Evolutionary conservation across 23 tunicate genomes (phyloP).

Genomic region (Ciona savignyi): DNA sequence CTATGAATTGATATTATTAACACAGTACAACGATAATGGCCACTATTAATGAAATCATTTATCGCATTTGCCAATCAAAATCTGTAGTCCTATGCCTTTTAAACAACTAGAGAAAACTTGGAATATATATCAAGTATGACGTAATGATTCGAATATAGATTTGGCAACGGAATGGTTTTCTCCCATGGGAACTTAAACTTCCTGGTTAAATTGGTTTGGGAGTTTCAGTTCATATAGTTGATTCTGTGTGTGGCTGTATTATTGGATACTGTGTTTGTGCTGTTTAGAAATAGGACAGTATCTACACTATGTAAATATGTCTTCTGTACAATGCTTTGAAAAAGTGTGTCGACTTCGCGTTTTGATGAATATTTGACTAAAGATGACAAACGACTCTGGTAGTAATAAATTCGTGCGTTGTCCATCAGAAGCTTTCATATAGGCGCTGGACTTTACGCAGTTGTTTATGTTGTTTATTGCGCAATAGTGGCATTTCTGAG

Average conservation of each 20-base stretch:
- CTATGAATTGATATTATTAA: too few species aligned
- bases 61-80: too few species aligned
- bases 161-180: background rate
- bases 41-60: too few species aligned
- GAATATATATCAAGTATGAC: background rate
- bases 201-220: background rate
- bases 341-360: background rate
- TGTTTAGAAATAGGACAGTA: background rate
- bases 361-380: background rate
- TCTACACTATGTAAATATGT: background rate
- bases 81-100: too few species aligned
- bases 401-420: too few species aligned
- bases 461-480: background rate
- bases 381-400: too few species aligned
- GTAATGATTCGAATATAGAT: background rate
- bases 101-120: too few species aligned
- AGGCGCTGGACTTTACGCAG: background rate
- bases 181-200: background rate
- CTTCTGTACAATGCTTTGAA: background rate
- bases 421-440: too few species aligned
- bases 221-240: background rate
- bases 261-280: background rate
- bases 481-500: background rate
- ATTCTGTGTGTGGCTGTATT: background rate
- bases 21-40: too few species aligned